Conservation (phyloP, 2,113 vertebrate genomes). For the Macaca fascicularis region DNA sequence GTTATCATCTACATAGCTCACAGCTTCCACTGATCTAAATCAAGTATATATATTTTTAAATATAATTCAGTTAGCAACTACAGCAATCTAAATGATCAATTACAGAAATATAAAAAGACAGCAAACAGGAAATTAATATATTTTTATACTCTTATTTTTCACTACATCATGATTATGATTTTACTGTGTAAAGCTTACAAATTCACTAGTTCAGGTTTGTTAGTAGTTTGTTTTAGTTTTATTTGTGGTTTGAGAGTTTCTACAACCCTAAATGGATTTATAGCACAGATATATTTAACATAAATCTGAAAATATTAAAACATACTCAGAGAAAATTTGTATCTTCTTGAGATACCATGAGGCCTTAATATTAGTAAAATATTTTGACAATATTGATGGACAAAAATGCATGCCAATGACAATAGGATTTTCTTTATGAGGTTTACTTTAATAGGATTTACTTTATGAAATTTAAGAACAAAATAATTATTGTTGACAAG, state of each 20-base stretch:
- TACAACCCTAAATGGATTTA: not conserved
- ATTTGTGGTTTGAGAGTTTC: not conserved
- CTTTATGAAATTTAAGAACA: constrained; percentile 48
- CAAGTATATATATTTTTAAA: constrained; percentile 80
- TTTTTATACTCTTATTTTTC: not conserved
- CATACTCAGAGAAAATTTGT: not conserved
- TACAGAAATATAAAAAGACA: constrained; percentile 41
- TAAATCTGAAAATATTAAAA: constrained; percentile 25
- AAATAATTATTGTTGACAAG: constrained; percentile 42
- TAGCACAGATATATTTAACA: not conserved
- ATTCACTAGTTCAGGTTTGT: not conserved
- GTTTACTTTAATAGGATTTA: constrained; percentile 5
- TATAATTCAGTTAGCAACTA: constrained; percentile 72
- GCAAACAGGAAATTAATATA: not conserved
- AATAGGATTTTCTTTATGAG: constrained; percentile 26
- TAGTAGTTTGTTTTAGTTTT: not conserved
- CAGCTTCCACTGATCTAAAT: constrained; percentile 79
- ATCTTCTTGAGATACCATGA: not conserved
- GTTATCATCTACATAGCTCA: constrained; percentile 76
- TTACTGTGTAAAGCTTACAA: constrained; percentile 21
- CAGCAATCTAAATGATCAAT: constrained; percentile 65
- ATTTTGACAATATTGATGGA: not conserved
- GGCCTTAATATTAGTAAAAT: not conserved
- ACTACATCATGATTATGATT: not conserved
- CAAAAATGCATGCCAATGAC: not conserved